phyloP scores from a whole-genome alignment of 1,140 invertebrate genomes.

The Drosophila ambigua region DNA sequence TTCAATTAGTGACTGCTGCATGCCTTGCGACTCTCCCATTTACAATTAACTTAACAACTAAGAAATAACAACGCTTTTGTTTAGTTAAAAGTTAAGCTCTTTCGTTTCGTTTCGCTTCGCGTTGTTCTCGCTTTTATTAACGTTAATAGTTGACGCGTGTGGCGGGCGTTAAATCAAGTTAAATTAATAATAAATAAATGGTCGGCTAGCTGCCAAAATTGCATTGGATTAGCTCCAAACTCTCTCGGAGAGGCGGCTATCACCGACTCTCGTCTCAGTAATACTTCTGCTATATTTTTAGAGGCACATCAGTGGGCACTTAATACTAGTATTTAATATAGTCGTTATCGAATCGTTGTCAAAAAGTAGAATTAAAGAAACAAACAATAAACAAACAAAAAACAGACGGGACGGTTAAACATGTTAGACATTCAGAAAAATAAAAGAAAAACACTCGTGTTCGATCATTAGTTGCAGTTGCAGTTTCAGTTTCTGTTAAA shows the following conservation, averaged over 20 bases:
- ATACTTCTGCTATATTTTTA: slow-evolving; percentile 44
- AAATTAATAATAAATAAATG: slow-evolving; percentile 67
- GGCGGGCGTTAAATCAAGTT: slow-evolving; percentile 32
- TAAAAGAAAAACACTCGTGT: background rate
- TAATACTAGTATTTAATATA: slow-evolving; percentile 23
- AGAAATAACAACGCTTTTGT: no score
- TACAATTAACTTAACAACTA: no score
- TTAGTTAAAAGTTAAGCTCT: background rate
- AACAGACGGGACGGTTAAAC: slow-evolving; percentile 18
- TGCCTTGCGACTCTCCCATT: no score
- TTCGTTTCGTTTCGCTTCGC: slow-evolving; percentile 12
- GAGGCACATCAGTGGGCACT: slow-evolving; percentile 52
- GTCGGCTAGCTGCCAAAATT: slow-evolving; percentile 67
- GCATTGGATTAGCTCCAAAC: slow-evolving; percentile 63
- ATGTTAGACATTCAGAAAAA: slow-evolving; percentile 53
- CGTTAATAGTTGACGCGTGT: slow-evolving; percentile 40
- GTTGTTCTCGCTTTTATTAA: slow-evolving; percentile 46
- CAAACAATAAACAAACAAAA: slow-evolving; percentile 18
- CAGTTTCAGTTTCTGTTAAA: background rate
- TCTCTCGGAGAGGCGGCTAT: slow-evolving; percentile 33
- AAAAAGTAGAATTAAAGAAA: slow-evolving; percentile 26
- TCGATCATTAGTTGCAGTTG: background rate
- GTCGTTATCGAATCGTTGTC: slow-evolving; percentile 2
- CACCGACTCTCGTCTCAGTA: slow-evolving; percentile 35
- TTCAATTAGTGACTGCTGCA: no score